These are phyloP conservation scores for Phalacrocorax pelagicus DNA, from an alignment of 2,113 vertebrate species.

Conservation along the genomic window DNA sequence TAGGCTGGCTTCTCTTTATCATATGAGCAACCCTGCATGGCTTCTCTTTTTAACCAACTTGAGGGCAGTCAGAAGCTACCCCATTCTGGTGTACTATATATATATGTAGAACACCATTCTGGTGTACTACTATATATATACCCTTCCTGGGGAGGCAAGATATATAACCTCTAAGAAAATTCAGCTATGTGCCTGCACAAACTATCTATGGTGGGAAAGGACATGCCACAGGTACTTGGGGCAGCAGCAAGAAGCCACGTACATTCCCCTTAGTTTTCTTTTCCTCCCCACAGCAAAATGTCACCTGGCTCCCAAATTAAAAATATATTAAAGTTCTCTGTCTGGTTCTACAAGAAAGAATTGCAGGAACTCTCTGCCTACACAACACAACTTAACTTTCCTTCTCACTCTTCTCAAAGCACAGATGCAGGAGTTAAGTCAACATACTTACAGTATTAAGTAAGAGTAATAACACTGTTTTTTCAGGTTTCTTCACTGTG, in stretches of 20 bases:
- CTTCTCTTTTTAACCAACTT: not conserved
- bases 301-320: not conserved
- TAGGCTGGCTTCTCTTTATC: not conserved
- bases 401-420: not conserved
- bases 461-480: not conserved
- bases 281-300: not conserved
- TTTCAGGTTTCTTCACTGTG: not conserved
- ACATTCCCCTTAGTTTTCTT: not conserved
- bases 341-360: not conserved
- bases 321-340: not conserved
- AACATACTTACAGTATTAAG: not conserved
- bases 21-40: rapidly evolving
- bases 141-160: not conserved
- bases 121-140: too few species aligned
- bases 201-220: not conserved
- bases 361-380: not conserved
- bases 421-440: not conserved
- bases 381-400: not conserved
- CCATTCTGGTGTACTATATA: too few species aligned
- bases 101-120: too few species aligned
- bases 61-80: not conserved
- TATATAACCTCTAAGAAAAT: not conserved
- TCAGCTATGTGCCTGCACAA: not conserved
- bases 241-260: not conserved
- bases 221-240: not conserved